Evolutionary conservation across 2,888 invertebrate genomes (phyloP), one percentile per base, ranked within the genome.

Genomic region (Dicyrtomina minuta): DNA sequence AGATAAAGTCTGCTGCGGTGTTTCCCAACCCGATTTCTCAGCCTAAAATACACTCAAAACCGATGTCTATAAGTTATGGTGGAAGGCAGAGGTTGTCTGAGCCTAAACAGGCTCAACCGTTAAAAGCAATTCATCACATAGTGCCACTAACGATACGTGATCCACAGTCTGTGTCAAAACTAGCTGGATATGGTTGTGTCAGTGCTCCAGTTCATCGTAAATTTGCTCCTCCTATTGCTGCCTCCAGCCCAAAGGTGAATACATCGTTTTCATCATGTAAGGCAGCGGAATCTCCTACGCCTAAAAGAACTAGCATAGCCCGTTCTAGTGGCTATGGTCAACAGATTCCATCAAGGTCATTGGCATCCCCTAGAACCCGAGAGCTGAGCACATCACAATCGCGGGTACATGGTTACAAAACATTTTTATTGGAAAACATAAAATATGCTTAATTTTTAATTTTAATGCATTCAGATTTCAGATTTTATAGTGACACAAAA

Each of bases 271-370:
- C 22, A 20, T 27, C 24, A 10, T 43, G 15, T 12, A 33, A 39
- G 17, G 26, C 65, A 10, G 72, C 62, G 8, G 74, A 72, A 5
- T 74, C 75, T 0, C 59, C 73, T 1, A 43, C 70, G 55, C 51
- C n/a, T 60, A 64, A 65, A 66, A 61, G 70, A 22, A 59, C 61
- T 53, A 51, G 53, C 24, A 67, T 59, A 22, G 65, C 66, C 6
- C 60, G 72, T 15, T 71, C 72, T 5, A 74, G 74, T 65, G 74
- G 74, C 41, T 74, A 74, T 53, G 74, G 74, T 10, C 60, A 55
- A 41, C 68, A 66, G 33, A 33, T 33, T 5, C 33, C 33, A 5
- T 33, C 33, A 33, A 33, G 33, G 8, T 33, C 33, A 27, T 27
- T 65, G 1, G 64, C 66, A 41, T 71, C 59, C 33, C 41, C 69